Percentiles rank a stretch among this genome's conserved stretches.
Evolutionary conservation across 2,797 vertebrate species (phyloP).

Genomic region (Alauda arvensis): DNA sequence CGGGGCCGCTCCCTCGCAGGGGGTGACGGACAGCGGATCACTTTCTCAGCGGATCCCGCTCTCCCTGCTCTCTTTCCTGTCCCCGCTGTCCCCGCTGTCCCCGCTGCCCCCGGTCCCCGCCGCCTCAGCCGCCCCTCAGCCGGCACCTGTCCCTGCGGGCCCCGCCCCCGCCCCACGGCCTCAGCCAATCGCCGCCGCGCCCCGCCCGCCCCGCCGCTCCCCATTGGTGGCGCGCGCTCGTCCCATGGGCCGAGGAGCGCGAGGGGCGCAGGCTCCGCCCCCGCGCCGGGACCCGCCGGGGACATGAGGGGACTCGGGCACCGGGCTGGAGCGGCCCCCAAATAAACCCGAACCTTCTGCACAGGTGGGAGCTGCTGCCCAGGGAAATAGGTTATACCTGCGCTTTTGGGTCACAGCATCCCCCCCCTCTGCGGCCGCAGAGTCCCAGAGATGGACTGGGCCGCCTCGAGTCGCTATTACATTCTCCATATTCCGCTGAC

Average conservation of each 20-base stretch:
- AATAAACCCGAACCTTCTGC: rapidly evolving
- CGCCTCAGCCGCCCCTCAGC: rapidly evolving
- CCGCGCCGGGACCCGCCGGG: too few species aligned
- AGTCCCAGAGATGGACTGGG: background rate
- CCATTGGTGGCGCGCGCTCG: background rate
- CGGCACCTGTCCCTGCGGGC: rapidly evolving
- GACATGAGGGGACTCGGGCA: rapidly evolving
- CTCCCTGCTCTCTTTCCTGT: too few species aligned
- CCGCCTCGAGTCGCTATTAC: background rate
- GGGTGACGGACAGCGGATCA: too few species aligned
- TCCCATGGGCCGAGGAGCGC: background rate
- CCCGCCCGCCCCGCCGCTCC: background rate
- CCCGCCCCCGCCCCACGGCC: background rate
- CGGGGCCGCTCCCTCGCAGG: too few species aligned
- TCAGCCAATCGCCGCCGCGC: background rate
- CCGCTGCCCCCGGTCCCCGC: background rate
- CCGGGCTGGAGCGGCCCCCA: rapidly evolving
- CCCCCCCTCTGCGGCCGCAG: background rate
- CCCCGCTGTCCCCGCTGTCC: too few species aligned
- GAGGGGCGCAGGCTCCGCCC: background rate
- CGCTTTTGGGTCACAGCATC: background rate
- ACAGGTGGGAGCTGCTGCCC: rapidly evolving
- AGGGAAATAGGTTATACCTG: rapidly evolving
- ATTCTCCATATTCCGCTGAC: background rate
- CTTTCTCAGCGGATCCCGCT: rapidly evolving